Conservation (phyloP, 1,140 invertebrate genomes). For the Campoletis sonorensis region DNA sequence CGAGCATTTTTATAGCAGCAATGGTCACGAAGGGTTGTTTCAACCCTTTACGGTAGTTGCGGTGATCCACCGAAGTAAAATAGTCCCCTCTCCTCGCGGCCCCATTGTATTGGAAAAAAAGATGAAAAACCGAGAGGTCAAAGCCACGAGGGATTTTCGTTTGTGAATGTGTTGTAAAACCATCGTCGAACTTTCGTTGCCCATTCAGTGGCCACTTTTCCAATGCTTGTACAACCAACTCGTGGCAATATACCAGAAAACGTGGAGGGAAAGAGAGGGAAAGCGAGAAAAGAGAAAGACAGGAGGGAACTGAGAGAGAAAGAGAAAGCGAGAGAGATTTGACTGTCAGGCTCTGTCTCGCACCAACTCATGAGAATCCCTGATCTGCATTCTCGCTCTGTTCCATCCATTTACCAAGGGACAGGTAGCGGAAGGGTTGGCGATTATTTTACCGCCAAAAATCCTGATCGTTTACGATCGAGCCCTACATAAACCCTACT, state of each 20-base stretch:
- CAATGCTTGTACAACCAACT: conserved; percentile 12
- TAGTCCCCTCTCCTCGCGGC: neutral
- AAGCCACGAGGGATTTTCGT: conserved; percentile 42
- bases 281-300: neutral
- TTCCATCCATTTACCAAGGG: conserved; percentile 40
- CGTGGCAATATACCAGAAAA: conserved; percentile 57
- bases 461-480: conserved; percentile 28
- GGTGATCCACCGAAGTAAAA: conserved; percentile 17
- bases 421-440: conserved; percentile 60
- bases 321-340: neutral
- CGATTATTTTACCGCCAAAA: conserved; percentile 34
- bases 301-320: neutral
- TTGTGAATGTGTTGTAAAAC: conserved; percentile 1
- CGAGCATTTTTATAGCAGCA: conserved; percentile 8
- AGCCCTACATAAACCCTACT: neutral
- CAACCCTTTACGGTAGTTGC: conserved; percentile 56
- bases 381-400: conserved; percentile 47
- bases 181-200: neutral
- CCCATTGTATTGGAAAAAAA: conserved; percentile 35
- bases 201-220: neutral
- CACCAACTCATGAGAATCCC: conserved; percentile 56
- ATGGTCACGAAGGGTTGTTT: neutral
- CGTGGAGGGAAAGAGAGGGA: neutral
- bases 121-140: conserved; percentile 34
- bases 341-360: conserved; percentile 43